These are phyloP conservation scores for Megaceryle alcyon DNA, from an alignment of 2,797 vertebrate species.

Conservation along the genomic window DNA sequence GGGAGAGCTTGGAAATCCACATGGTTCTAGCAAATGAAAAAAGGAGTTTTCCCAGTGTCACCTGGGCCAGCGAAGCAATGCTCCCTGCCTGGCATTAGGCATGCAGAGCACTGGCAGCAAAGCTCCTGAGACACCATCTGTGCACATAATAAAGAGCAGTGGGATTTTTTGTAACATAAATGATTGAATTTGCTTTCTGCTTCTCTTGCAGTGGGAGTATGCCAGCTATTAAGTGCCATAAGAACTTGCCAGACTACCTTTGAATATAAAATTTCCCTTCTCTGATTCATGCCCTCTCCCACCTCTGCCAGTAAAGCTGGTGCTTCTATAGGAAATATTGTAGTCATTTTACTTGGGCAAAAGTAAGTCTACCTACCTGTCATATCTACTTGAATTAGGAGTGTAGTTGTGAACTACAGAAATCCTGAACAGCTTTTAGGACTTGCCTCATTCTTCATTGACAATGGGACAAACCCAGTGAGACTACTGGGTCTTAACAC, in stretches of 20 bases:
- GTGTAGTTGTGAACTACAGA: background rate
- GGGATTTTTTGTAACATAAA: constrained; percentile 65
- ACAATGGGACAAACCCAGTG: background rate
- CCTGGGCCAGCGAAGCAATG: constrained; percentile 27
- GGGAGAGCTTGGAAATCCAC: background rate
- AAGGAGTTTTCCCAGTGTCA: background rate
- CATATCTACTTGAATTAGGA: background rate
- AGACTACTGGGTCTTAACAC: background rate
- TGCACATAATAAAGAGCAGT: constrained; percentile 55
- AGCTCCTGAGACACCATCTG: constrained; percentile 65
- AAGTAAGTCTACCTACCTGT: background rate
- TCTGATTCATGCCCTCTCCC: constrained; percentile 42
- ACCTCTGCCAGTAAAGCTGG: background rate
- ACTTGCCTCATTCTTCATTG: background rate
- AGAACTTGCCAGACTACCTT: constrained; percentile 54
- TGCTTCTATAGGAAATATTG: background rate
- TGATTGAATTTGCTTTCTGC: constrained; percentile 67
- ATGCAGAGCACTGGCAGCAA: constrained; percentile 65
- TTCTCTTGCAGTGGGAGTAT: constrained; percentile 54
- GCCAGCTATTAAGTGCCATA: constrained; percentile 68
- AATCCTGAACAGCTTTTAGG: background rate
- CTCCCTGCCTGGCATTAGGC: constrained; percentile 51
- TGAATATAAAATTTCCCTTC: constrained; percentile 48
- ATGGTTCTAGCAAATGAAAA: background rate
- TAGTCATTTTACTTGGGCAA: background rate